A percentile compares a stretch with the other conserved stretches of the same genome.
Evolutionary conservation across 1,140 invertebrate species (phyloP).

Genomic region (Riptortus pedestris): DNA sequence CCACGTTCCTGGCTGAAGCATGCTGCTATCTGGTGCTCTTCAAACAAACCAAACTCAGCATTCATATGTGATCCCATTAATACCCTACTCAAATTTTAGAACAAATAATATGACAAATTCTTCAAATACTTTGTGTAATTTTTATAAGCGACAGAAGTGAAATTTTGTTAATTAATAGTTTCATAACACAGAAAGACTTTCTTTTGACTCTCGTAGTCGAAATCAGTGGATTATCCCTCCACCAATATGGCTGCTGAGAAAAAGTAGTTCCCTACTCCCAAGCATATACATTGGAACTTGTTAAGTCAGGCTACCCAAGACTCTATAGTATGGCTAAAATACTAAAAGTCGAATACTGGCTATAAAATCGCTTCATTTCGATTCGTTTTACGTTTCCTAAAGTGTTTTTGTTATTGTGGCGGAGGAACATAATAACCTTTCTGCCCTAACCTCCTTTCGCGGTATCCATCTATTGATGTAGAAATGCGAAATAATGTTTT

Average conservation of each 20-base stretch:
- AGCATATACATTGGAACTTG: neutral
- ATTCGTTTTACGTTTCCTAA: too few species aligned
- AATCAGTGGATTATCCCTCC: conserved; percentile 23
- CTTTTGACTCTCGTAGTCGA: conserved; percentile 14
- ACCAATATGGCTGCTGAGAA: conserved; percentile 21
- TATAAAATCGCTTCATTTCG: too few species aligned
- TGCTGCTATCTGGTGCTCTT: conserved; percentile 9
- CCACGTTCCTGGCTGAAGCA: neutral
- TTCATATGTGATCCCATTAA: too few species aligned
- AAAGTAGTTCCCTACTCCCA: conserved; percentile 21
- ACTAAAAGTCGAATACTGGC: too few species aligned
- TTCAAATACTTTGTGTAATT: too few species aligned
- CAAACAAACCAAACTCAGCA: too few species aligned
- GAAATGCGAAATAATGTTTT: conserved; percentile 33
- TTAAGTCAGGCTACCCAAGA: neutral
- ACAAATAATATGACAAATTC: too few species aligned
- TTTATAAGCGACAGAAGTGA: too few species aligned
- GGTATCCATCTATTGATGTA: conserved; percentile 32
- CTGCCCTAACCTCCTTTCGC: conserved; percentile 35
- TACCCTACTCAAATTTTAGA: too few species aligned
- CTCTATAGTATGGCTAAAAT: neutral
- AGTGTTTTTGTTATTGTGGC: conserved; percentile 32
- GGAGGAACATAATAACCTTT: conserved; percentile 34
- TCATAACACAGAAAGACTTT: neutral
- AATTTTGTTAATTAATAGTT: neutral